Base-by-base conservation (phyloP, 2,113 vertebrate species). In the Xiphorhynchus elegans region DNA sequence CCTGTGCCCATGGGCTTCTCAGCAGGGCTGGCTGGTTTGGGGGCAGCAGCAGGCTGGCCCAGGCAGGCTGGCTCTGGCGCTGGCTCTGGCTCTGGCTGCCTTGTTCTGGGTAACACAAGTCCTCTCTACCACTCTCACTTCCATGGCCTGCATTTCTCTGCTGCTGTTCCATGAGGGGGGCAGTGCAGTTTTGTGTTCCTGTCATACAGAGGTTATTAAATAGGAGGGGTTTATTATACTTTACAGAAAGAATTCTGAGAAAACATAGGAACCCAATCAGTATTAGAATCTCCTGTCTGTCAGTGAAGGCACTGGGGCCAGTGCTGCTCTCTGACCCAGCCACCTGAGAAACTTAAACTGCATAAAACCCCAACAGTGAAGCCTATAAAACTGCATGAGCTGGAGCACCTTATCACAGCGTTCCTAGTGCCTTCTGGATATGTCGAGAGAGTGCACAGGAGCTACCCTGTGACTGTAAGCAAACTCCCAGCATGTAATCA, bases 91-190 rank as follows among this genome's bases (percentile, higher is more conserved):
- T 58, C 39, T 50, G 39, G 26, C 25, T 44, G 0, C 52, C 2
- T 5, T 39, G 31, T 9, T 49, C 49, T 73, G 33, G 35, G 7
- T 20, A 10, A 17, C 13, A 3, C 1, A 17, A 25, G 15, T 49
- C n/a, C 39, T 6, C 26, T 44, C 76, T 31, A 44, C 4, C 29
- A 5, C 4, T 1, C 23, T 25, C 74, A 24, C 0, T 5, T 60
- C 10, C 44, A 4, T 17, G 50, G 44, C 49, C 44, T 53, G 59
- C 33, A 11, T 37, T 72, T 66, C 9, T 29, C 46, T 17, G 28
- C 40, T 62, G 40, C 62, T 78, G 3, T 77, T 52, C 40, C 5
- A 1, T 21, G 31, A 35, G 28, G 66, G 9, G 13, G 15, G 6
- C n/a, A 46, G 5, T 39, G n/a, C 11, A 40, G 14, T 59, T 75